phyloP scores from a whole-genome alignment of 1,140 invertebrate species.

The Globodera ellingtonae region DNA sequence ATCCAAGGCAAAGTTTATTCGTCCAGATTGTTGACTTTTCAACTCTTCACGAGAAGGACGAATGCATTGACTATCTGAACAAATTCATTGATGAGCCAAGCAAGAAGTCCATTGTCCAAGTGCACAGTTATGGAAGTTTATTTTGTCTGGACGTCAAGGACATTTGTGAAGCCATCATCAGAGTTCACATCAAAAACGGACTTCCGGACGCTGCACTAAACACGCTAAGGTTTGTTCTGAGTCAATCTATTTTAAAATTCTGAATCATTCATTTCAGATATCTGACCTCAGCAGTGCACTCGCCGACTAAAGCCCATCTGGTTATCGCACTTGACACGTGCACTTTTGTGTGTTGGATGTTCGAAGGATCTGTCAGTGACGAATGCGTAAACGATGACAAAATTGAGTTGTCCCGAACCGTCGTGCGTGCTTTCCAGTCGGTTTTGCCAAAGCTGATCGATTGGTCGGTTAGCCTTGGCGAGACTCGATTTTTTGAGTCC shows the following conservation, averaged over 20 bases:
- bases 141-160: conserved; percentile 9
- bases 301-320: background rate
- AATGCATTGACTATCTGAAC: conserved; percentile 21
- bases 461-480: conserved; percentile 26
- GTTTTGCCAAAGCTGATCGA: conserved; percentile 34
- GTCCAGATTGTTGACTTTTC: conserved; percentile 21
- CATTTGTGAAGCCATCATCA: conserved; percentile 15
- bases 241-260: background rate
- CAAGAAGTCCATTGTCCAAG: conserved; percentile 28
- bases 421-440: conserved; percentile 17
- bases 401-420: background rate
- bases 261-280: background rate
- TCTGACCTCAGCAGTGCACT: background rate
- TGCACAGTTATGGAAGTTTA: conserved; percentile 24
- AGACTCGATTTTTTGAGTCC: background rate
- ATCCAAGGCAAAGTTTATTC: background rate
- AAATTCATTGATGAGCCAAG: conserved; percentile 29
- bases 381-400: background rate
- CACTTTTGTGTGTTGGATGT: conserved; percentile 29
- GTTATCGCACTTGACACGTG: conserved; percentile 17
- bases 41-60: background rate
- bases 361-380: conserved; percentile 7
- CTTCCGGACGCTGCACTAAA: conserved; percentile 11
- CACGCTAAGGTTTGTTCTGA: background rate
- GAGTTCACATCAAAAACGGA: conserved; percentile 17